These are phyloP conservation scores for Amiota communis DNA, from an alignment of 2,888 invertebrate genomes.

Conservation along the genomic window DNA sequence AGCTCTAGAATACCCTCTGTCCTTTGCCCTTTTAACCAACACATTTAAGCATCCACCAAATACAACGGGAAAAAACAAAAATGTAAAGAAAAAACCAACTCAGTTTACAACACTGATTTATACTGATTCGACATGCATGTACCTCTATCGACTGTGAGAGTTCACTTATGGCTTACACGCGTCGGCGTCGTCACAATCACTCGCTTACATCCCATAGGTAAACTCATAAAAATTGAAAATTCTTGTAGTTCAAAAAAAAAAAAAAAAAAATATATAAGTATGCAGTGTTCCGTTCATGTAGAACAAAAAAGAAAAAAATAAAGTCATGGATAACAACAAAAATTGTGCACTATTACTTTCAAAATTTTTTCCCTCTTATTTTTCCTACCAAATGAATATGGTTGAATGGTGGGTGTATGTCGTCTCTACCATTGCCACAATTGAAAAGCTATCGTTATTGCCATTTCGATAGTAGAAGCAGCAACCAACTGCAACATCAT, in stretches of 20 bases:
- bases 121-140: constrained; percentile 53
- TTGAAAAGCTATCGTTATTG: constrained; percentile 60
- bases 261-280: constrained; percentile 25
- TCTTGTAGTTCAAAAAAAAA: constrained; percentile 42
- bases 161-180: constrained; percentile 30
- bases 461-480: constrained; percentile 47
- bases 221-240: constrained; percentile 60
- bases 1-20: neutral
- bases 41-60: too few species aligned
- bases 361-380: neutral
- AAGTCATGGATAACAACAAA: constrained; percentile 14
- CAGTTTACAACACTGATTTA: constrained; percentile 53
- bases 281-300: constrained; percentile 25
- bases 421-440: constrained; percentile 42
- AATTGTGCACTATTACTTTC: constrained; percentile 15
- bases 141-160: constrained; percentile 37
- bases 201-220: constrained; percentile 47
- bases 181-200: constrained; percentile 32
- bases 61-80: constrained; percentile 10
- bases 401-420: neutral
- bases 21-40: too few species aligned
- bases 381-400: constrained; percentile 4
- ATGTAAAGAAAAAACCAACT: neutral
- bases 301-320: constrained; percentile 5
- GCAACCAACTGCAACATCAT: constrained; percentile 11